Evolutionary conservation across 92 coral and sea anemone species (phyloP).

Genomic region (Plumapathes pennacea): DNA sequence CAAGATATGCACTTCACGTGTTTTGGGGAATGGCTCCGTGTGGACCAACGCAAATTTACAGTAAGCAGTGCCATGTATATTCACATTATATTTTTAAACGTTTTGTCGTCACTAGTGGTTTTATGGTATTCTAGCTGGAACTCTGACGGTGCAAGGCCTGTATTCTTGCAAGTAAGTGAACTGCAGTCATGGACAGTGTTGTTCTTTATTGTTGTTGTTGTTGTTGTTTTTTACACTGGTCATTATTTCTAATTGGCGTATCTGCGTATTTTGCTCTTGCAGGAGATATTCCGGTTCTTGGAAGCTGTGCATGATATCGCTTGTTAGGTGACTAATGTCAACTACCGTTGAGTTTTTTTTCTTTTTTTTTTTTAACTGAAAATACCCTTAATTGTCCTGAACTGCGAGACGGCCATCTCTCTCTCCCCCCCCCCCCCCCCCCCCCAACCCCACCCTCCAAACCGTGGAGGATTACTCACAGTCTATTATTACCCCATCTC

Average conservation of each 20-base stretch:
- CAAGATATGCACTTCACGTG: too few species aligned
- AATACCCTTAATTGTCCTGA: too few species aligned
- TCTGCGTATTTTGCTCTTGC: not conserved
- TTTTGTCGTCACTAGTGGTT: slow-evolving; percentile 65
- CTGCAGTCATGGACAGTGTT: not conserved
- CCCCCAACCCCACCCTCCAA: too few species aligned
- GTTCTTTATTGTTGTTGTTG: not conserved
- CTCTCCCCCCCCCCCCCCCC: too few species aligned
- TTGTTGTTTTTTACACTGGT: not conserved
- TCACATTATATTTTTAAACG: not conserved
- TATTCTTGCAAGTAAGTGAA: slow-evolving; percentile 62
- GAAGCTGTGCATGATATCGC: slow-evolving; percentile 32
- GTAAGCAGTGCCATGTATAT: not conserved
- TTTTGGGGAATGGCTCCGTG: too few species aligned
- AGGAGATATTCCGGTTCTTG: slow-evolving; percentile 65
- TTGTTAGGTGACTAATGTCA: slow-evolving; percentile 41
- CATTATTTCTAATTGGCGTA: not conserved
- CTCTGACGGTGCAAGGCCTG: slow-evolving; percentile 33
- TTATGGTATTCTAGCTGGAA: slow-evolving; percentile 66
- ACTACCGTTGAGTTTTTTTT: not conserved
- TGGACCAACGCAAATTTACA: too few species aligned
- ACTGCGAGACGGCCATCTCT: too few species aligned
- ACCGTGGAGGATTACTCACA: too few species aligned
- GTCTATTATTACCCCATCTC: too few species aligned
- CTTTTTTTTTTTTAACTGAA: not conserved